Conservation (phyloP, 2,888 invertebrate genomes). For the Caenorhabditis imperialis region DNA sequence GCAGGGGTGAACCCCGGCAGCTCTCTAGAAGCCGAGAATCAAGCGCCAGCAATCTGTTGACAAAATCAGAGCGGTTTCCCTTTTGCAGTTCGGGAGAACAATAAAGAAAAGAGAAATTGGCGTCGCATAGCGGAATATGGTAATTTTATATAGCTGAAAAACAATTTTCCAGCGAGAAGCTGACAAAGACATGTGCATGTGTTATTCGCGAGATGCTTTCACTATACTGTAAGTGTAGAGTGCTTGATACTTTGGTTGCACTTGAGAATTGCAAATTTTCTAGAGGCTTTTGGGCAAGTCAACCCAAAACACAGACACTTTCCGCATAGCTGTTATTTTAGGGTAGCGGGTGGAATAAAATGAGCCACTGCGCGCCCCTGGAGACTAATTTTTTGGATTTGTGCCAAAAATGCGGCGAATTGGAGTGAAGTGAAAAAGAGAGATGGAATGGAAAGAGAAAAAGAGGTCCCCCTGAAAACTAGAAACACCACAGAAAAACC, state of each 20-base stretch:
- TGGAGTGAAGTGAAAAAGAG: conserved; percentile 14
- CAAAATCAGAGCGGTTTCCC: conserved; percentile 3
- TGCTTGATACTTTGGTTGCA: too few relatives aligned
- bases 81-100: conserved; percentile 12
- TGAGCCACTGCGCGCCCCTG: conserved; percentile 46
- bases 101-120: too few relatives aligned
- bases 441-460: conserved; percentile 19
- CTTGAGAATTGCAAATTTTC: too few relatives aligned
- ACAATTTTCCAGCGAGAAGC: conserved; percentile 14
- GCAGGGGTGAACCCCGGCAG: conserved; percentile 9
- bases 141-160: conserved; percentile 26
- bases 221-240: too few relatives aligned
- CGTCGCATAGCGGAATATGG: conserved; percentile 35
- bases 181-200: conserved; percentile 16
- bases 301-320: conserved; percentile 21
- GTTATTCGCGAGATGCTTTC: too few relatives aligned
- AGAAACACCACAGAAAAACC: conserved; percentile 2
- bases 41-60: conserved; percentile 14
- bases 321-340: conserved; percentile 39
- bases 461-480: not conserved
- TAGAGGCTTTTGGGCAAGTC: too few relatives aligned
- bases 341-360: conserved; percentile 49
- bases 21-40: conserved; percentile 19
- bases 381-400: conserved; percentile 55
- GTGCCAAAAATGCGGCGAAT: conserved; percentile 44